Percentiles rank a stretch among this genome's conserved stretches.
Conservation (phyloP, 2,888 invertebrate species). For the Liopterus haemorrhoidalis region DNA sequence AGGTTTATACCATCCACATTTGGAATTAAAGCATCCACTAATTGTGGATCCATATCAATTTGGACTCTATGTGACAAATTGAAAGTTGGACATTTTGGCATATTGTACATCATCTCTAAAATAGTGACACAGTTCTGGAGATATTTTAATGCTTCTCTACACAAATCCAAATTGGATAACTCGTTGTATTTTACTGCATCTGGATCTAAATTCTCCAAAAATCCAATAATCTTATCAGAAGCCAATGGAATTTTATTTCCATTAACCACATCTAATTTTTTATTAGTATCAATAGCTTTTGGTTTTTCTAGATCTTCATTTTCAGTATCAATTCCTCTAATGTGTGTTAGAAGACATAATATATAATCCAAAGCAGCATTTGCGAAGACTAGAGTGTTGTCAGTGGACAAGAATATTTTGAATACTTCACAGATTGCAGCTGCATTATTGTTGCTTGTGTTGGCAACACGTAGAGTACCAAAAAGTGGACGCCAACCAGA, state of each 20-base stretch:
- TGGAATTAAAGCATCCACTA: constrained; percentile 80
- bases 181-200: constrained; percentile 33
- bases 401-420: constrained; percentile 85
- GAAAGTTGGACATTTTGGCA: constrained; percentile 91
- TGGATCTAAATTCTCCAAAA: constrained; percentile 35
- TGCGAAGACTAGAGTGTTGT: constrained; percentile 88
- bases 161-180: constrained; percentile 51
- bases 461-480: constrained; percentile 85
- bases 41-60: constrained; percentile 68
- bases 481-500: constrained; percentile 96
- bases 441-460: constrained; percentile 58
- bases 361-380: constrained; percentile 93
- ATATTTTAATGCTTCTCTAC: constrained; percentile 76
- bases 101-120: constrained; percentile 84
- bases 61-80: constrained; percentile 81
- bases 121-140: constrained; percentile 82
- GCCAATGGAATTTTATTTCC: constrained; percentile 11
- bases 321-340: constrained; percentile 60
- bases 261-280: constrained; percentile 38
- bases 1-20: constrained; percentile 54
- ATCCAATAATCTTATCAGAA: constrained; percentile 31
- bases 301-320: constrained; percentile 45
- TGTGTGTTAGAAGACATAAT: constrained; percentile 73
- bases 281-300: constrained; percentile 47
- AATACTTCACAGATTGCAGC: constrained; percentile 83